A percentile compares a stretch with the other conserved stretches of the same genome.
Conservation (phyloP, 2,888 invertebrate species). For the Iphiclides podalirius region DNA sequence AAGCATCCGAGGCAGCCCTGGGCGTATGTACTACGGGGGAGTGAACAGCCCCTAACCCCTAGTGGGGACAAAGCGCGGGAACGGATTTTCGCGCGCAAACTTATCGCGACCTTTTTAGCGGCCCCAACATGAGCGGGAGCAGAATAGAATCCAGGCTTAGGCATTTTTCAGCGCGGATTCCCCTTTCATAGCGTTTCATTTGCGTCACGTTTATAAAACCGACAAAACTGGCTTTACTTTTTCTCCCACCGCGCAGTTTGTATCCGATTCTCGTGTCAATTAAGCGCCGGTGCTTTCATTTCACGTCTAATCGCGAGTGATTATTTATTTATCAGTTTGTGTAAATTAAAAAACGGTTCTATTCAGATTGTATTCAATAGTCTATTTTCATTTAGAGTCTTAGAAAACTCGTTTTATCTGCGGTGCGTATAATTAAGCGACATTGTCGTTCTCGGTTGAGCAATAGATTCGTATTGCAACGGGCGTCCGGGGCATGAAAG, state of each 20-base stretch:
- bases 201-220: slow-evolving; percentile 20
- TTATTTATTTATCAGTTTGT: no score
- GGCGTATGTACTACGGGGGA: slow-evolving; percentile 32
- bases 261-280: not conserved
- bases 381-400: no score
- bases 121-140: slow-evolving; percentile 47
- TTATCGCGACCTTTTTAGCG: slow-evolving; percentile 57
- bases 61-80: slow-evolving; percentile 74
- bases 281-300: not conserved
- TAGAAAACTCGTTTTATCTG: no score
- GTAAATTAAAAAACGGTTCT: no score
- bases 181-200: slow-evolving; percentile 22
- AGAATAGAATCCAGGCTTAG: slow-evolving; percentile 21
- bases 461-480: slow-evolving; percentile 9
- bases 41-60: slow-evolving; percentile 50
- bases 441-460: slow-evolving; percentile 4
- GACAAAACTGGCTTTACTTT: slow-evolving; percentile 9
- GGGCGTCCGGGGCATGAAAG: slow-evolving; percentile 32
- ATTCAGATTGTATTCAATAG: no score
- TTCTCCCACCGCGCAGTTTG: not conserved
- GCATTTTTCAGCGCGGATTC: slow-evolving; percentile 24
- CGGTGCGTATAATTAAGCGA: not conserved
- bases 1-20: slow-evolving; percentile 24
- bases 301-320: no score
- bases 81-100: slow-evolving; percentile 73